These are phyloP conservation scores for Mus minutoides DNA, from an alignment of 2,797 vertebrate species.

Conservation along the genomic window DNA sequence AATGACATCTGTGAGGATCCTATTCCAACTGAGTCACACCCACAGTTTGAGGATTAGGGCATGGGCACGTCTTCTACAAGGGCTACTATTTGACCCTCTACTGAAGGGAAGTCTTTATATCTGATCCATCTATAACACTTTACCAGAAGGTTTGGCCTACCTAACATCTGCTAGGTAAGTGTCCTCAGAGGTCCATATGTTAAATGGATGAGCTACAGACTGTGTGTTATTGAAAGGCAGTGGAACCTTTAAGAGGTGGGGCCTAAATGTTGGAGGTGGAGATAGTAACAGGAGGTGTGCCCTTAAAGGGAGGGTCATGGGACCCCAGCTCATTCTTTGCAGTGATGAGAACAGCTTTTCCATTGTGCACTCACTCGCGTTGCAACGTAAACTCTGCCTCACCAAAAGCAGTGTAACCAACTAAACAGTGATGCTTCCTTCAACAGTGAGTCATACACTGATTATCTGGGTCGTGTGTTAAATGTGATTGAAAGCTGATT, in stretches of 20 bases:
- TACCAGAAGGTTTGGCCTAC: not conserved
- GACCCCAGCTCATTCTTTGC: not conserved
- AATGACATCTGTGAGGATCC: not conserved
- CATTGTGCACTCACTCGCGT: fast-evolving
- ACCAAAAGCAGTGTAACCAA: not conserved
- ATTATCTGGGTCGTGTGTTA: not conserved
- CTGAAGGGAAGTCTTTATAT: not conserved
- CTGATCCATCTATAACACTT: not conserved
- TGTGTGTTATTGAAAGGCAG: not conserved
- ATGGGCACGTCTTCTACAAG: not conserved
- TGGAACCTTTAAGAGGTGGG: not conserved
- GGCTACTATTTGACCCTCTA: not conserved
- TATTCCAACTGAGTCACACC: not conserved
- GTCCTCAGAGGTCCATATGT: not conserved
- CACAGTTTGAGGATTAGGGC: not conserved
- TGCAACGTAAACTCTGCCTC: not conserved
- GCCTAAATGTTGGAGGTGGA: not conserved
- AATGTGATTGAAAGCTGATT: not conserved
- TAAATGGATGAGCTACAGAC: not conserved
- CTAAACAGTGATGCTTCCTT: not conserved
- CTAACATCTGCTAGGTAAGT: not conserved
- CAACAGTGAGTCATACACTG: not conserved
- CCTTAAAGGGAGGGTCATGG: not conserved
- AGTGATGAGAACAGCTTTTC: not conserved
- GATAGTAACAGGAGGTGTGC: not conserved